Evolutionary conservation across 1,140 invertebrate species (phyloP).

Genomic region (Brachionus rubens): DNA sequence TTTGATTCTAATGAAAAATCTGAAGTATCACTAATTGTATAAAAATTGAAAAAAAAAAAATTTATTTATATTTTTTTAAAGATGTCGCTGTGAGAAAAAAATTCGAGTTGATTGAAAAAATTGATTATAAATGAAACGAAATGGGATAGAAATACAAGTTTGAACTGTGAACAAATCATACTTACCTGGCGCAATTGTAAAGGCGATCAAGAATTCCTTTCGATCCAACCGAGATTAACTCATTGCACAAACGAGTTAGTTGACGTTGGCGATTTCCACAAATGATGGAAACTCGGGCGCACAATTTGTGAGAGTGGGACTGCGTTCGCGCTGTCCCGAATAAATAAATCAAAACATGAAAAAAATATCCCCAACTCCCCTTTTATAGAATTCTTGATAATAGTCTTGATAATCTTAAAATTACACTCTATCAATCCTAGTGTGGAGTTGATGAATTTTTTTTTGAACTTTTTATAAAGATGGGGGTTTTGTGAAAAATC

Average conservation of each 20-base stretch:
- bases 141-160: neutral
- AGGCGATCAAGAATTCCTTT: conserved; percentile 47
- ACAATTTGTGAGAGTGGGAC: conserved; percentile 46
- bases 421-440: no score
- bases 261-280: conserved; percentile 47
- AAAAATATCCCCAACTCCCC: neutral
- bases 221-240: conserved; percentile 43
- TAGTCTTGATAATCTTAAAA: no score
- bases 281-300: conserved; percentile 47
- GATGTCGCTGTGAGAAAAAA: neutral
- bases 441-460: no score
- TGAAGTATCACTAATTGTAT: no score
- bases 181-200: conserved; percentile 47
- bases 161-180: neutral
- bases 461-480: no score
- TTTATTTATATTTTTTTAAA: no score
- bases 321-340: conserved; percentile 47
- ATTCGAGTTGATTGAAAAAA: neutral
- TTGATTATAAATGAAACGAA: neutral
- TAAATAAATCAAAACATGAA: neutral
- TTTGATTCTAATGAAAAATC: no score
- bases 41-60: no score
- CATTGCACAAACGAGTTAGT: conserved; percentile 45
- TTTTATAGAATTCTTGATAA: neutral
- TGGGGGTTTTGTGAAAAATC: no score